These are phyloP conservation scores for Galeopterus variegatus DNA, from an alignment of 2,113 vertebrate species.

Conservation along the genomic window DNA sequence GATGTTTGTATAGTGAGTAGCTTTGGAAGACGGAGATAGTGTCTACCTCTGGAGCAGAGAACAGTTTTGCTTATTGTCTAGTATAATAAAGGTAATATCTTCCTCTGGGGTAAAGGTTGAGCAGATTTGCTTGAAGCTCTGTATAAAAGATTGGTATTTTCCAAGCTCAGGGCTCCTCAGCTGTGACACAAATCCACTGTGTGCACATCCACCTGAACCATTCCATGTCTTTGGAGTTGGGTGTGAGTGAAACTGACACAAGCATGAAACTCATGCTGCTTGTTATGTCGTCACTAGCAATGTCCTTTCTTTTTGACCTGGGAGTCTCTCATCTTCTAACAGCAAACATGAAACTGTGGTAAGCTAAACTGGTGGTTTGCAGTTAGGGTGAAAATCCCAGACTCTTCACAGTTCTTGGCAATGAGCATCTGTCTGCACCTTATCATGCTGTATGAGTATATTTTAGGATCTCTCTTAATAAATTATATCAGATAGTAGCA, in stretches of 20 bases:
- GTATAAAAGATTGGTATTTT: not conserved
- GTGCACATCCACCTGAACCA: not conserved
- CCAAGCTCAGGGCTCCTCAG: not conserved
- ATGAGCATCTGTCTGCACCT: not conserved
- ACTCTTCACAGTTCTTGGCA: not conserved
- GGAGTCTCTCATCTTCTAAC: not conserved
- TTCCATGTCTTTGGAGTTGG: not conserved
- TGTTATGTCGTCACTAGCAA: not conserved
- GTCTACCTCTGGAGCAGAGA: not conserved
- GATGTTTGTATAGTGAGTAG: not conserved
- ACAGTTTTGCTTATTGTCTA: not conserved
- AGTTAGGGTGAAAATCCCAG: not conserved
- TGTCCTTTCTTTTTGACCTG: not conserved
- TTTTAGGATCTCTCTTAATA: not conserved
- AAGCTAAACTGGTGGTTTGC: not conserved
- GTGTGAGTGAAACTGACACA: not conserved
- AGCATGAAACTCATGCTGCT: not conserved
- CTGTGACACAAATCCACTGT: not conserved
- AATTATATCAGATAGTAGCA: not conserved
- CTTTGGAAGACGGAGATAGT: not conserved
- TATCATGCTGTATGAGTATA: not conserved
- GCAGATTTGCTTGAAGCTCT: conserved; percentile 23
- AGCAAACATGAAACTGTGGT: not conserved
- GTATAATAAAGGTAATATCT: not conserved
- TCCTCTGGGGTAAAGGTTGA: not conserved